A percentile compares a stretch with the other conserved stretches of the same genome.
These are phyloP conservation scores for Nymphalis c-album DNA, from an alignment of 2,888 invertebrate genomes.

Conservation along the genomic window DNA sequence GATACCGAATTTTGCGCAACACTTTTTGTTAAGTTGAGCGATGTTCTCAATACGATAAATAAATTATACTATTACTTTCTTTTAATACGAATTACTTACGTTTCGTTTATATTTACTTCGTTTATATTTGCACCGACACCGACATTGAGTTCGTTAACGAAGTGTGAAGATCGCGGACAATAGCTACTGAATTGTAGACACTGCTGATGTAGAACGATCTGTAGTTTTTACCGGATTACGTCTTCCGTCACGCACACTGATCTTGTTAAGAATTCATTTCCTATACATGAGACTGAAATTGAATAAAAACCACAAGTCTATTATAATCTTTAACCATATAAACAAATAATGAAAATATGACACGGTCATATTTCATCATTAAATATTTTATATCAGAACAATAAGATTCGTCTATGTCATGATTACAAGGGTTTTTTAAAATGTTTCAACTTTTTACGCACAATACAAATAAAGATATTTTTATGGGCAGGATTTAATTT, in stretches of 20 bases:
- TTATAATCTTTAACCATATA: not conserved
- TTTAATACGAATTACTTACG: not conserved
- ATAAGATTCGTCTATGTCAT: too few relatives aligned
- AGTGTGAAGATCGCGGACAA: slow-evolving; percentile 61
- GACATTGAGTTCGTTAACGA: slow-evolving; percentile 49
- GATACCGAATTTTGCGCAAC: too few relatives aligned
- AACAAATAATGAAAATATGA: too few relatives aligned
- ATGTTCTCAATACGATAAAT: not conserved
- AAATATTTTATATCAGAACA: too few relatives aligned
- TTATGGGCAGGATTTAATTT: too few relatives aligned
- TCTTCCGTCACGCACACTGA: slow-evolving; percentile 43
- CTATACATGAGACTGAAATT: slow-evolving; percentile 27
- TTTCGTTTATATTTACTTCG: slow-evolving; percentile 13
- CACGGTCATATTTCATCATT: too few relatives aligned
- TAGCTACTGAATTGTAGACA: slow-evolving; percentile 36
- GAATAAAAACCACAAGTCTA: not conserved
- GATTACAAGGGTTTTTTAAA: too few relatives aligned
- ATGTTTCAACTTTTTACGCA: too few relatives aligned
- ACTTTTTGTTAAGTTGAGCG: too few relatives aligned
- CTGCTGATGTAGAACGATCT: slow-evolving; percentile 40
- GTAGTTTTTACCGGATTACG: slow-evolving; percentile 41
- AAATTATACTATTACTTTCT: not conserved
- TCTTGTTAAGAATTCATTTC: slow-evolving; percentile 36
- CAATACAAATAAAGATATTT: too few relatives aligned
- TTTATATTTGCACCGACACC: too few relatives aligned